Conservation (phyloP, 1,140 invertebrate genomes). For the Pomphorhynchus laevis region DNA sequence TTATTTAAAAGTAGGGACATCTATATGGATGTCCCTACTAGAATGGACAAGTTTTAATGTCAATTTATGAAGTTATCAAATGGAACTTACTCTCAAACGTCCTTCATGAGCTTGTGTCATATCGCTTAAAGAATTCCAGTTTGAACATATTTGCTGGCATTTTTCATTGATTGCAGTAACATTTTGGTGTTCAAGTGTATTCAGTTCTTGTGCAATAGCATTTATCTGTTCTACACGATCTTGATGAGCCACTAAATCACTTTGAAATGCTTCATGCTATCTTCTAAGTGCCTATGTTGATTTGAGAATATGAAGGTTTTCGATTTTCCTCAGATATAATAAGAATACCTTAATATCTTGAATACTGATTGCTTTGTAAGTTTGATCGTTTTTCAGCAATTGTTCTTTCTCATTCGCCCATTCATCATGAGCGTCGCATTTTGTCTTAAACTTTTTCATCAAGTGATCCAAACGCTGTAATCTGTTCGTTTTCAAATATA, state of each 20-base stretch:
- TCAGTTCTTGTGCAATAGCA: slow-evolving; percentile 86
- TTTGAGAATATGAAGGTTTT: slow-evolving; percentile 75
- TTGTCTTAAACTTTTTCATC: slow-evolving; percentile 96
- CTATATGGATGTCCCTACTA: too few relatives aligned
- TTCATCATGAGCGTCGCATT: slow-evolving; percentile 89
- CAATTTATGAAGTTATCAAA: too few relatives aligned
- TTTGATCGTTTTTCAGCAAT: slow-evolving; percentile 45
- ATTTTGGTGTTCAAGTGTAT: slow-evolving; percentile 81
- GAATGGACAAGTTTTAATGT: too few relatives aligned
- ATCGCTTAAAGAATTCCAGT: slow-evolving; percentile 10
- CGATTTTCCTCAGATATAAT: slow-evolving; percentile 49
- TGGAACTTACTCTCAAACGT: too few relatives aligned
- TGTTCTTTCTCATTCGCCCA: slow-evolving; percentile 91
- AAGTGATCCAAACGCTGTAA: slow-evolving; percentile 80
- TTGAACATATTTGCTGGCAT: slow-evolving; percentile 50
- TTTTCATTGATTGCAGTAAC: slow-evolving; percentile 57
- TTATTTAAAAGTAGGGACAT: too few relatives aligned
- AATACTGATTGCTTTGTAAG: slow-evolving; percentile 13
- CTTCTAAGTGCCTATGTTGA: slow-evolving; percentile 46
- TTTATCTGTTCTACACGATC: slow-evolving; percentile 94
- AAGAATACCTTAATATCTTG: too few relatives aligned
- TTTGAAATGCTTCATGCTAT: slow-evolving; percentile 97
- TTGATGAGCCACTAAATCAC: slow-evolving; percentile 65
- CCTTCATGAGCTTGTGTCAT: slow-evolving; percentile 31
- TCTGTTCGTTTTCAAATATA: slow-evolving; percentile 15